phyloP scores from a whole-genome alignment of 2,888 invertebrate genomes.

The Brenthis ino region DNA sequence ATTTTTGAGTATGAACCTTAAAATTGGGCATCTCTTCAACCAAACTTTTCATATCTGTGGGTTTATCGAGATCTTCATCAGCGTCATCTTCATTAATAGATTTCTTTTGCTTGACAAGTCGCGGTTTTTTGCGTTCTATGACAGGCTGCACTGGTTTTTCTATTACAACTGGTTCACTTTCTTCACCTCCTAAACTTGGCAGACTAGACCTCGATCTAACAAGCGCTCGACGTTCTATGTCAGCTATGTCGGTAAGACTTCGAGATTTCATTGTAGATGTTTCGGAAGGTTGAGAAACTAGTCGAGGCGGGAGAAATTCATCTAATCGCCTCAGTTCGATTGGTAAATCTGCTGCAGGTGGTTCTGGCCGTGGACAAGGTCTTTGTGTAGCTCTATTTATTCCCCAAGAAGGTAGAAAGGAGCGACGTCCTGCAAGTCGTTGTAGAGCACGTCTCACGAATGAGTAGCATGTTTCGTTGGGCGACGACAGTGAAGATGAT shows the following conservation, averaged over 20 bases:
- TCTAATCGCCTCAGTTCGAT: slow-evolving; percentile 92
- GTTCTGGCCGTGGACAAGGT: slow-evolving; percentile 87
- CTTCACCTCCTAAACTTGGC: slow-evolving; percentile 83
- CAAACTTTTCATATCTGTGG: slow-evolving; percentile 86
- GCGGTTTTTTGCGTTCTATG: slow-evolving; percentile 83
- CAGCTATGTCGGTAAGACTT: slow-evolving; percentile 91
- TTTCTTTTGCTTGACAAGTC: slow-evolving; percentile 93
- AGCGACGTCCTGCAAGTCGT: slow-evolving; percentile 89
- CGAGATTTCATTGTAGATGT: slow-evolving; percentile 88
- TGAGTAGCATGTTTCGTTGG: slow-evolving; percentile 96
- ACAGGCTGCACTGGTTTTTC: slow-evolving; percentile 53
- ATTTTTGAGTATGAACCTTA: slow-evolving; percentile 76
- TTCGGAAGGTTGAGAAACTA: slow-evolving; percentile 78
- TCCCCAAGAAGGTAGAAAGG: slow-evolving; percentile 91
- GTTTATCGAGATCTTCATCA: slow-evolving; percentile 84
- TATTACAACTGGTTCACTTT: slow-evolving; percentile 55
- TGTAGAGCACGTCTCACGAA: slow-evolving; percentile 94
- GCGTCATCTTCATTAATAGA: slow-evolving; percentile 89
- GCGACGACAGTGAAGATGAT: slow-evolving; percentile 93
- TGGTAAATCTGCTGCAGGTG: slow-evolving; percentile 90
- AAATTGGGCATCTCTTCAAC: slow-evolving; percentile 86
- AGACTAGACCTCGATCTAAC: slow-evolving; percentile 89
- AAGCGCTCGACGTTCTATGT: slow-evolving; percentile 86
- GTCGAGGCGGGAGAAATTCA: slow-evolving; percentile 79
- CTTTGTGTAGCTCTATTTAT: slow-evolving; percentile 61